These are phyloP conservation scores for Arion vulgaris DNA, from an alignment of 1,140 invertebrate genomes.

Conservation along the genomic window DNA sequence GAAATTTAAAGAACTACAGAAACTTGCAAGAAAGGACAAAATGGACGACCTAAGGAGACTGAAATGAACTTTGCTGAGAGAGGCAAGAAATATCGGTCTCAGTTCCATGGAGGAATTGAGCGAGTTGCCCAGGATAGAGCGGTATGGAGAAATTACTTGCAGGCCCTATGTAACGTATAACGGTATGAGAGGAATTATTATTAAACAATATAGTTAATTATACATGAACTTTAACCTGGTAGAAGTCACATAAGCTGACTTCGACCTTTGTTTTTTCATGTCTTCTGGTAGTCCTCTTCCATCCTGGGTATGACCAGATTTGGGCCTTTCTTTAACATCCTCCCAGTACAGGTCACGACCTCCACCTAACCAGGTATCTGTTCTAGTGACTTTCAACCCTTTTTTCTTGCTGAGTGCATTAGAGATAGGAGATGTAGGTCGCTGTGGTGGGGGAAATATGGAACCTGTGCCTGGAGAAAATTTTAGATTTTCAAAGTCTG, in stretches of 20 bases:
- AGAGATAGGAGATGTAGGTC: conserved; percentile 53
- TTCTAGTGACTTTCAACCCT: conserved; percentile 48
- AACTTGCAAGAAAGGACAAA: no score
- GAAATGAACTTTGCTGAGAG: no score
- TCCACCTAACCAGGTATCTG: conserved; percentile 65
- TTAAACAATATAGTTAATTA: no score
- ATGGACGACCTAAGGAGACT: no score
- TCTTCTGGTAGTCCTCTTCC: conserved; percentile 66
- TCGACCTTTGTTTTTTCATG: conserved; percentile 55
- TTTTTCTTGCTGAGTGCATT: neutral
- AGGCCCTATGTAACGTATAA: no score
- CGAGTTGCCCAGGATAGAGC: no score
- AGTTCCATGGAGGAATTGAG: no score
- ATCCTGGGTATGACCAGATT: conserved; percentile 65
- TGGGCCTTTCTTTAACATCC: conserved; percentile 54
- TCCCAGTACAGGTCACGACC: conserved; percentile 68
- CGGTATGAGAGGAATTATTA: no score
- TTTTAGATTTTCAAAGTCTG: neutral
- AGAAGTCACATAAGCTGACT: conserved; percentile 46
- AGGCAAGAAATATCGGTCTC: no score
- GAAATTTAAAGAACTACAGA: no score
- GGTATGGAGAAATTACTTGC: no score
- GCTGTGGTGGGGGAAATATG: conserved; percentile 53
- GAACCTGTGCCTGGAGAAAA: neutral
- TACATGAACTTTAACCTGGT: no score